Evolutionary conservation across 2,888 invertebrate genomes (phyloP).

Genomic region (Tyria jacobaeae): DNA sequence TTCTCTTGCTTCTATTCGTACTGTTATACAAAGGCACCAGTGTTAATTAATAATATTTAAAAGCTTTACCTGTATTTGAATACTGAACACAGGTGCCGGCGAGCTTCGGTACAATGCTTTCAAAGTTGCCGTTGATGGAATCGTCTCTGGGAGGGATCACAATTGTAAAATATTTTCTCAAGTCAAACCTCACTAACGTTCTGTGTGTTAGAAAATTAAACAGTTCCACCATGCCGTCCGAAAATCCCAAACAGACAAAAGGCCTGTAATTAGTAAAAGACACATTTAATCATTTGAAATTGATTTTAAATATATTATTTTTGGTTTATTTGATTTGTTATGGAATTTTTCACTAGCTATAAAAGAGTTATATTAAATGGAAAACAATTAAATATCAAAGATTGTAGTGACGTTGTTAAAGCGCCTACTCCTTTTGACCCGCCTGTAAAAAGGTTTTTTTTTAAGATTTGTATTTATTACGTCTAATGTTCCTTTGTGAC

Average conservation of each 20-base stretch:
- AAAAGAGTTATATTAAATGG: too few species aligned
- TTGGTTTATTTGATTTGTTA: too few species aligned
- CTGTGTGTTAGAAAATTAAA: slow-evolving; percentile 75
- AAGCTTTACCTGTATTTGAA: slow-evolving; percentile 83
- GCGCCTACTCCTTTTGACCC: too few species aligned
- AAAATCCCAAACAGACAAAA: slow-evolving; percentile 79
- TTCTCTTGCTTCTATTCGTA: too few species aligned
- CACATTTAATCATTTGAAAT: background rate
- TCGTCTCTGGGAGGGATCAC: slow-evolving; percentile 69
- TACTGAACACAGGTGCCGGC: slow-evolving; percentile 81
- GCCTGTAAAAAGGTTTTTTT: too few species aligned
- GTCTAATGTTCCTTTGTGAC: too few species aligned
- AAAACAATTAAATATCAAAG: too few species aligned
- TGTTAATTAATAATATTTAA: background rate
- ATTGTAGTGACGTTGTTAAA: too few species aligned
- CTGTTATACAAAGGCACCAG: background rate
- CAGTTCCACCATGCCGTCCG: slow-evolving; percentile 77
- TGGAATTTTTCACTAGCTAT: too few species aligned
- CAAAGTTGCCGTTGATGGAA: slow-evolving; percentile 65
- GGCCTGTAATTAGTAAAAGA: slow-evolving; percentile 62
- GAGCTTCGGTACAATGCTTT: slow-evolving; percentile 62
- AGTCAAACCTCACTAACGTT: slow-evolving; percentile 59
- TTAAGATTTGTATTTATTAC: too few species aligned
- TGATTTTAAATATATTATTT: too few species aligned
- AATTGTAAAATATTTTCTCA: slow-evolving; percentile 66